A percentile compares a stretch with the other conserved stretches of the same genome.
These are phyloP conservation scores for Alligator sinensis DNA, from an alignment of 2,113 vertebrate species.

Conservation along the genomic window DNA sequence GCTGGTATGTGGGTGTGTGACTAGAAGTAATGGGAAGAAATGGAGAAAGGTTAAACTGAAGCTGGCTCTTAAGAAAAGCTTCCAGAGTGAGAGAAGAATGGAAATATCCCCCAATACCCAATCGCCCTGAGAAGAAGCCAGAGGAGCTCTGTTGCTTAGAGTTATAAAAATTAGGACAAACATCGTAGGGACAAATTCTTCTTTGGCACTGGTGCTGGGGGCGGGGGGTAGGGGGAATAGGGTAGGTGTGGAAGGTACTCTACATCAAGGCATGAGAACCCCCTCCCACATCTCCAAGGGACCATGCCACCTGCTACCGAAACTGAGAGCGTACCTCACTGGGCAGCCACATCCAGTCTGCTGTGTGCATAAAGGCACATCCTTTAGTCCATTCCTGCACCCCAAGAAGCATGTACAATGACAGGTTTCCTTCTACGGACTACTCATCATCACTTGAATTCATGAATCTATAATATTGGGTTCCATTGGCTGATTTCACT, in stretches of 20 bases:
- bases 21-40: slow-evolving; percentile 66
- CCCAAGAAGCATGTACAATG: accelerated
- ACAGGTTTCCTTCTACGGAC: neutral
- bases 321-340: neutral
- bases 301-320: neutral
- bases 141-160: neutral
- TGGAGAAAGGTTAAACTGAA: slow-evolving; percentile 46
- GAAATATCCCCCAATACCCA: slow-evolving; percentile 49
- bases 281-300: accelerated
- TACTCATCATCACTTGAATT: slow-evolving; percentile 30
- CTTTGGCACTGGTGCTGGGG: neutral
- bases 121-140: neutral
- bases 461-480: neutral
- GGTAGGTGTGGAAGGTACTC: neutral
- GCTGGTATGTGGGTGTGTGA: slow-evolving; percentile 52
- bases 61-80: slow-evolving; percentile 57
- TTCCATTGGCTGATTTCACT: slow-evolving; percentile 50
- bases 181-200: neutral
- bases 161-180: neutral
- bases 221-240: neutral
- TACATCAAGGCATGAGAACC: neutral
- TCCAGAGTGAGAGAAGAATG: slow-evolving; percentile 46
- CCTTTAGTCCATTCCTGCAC: too few relatives aligned
- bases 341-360: neutral
- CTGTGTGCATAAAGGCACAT: too few relatives aligned